Base-by-base conservation (phyloP, 2,113 vertebrate species). In the Onychostoma macrolepis region DNA sequence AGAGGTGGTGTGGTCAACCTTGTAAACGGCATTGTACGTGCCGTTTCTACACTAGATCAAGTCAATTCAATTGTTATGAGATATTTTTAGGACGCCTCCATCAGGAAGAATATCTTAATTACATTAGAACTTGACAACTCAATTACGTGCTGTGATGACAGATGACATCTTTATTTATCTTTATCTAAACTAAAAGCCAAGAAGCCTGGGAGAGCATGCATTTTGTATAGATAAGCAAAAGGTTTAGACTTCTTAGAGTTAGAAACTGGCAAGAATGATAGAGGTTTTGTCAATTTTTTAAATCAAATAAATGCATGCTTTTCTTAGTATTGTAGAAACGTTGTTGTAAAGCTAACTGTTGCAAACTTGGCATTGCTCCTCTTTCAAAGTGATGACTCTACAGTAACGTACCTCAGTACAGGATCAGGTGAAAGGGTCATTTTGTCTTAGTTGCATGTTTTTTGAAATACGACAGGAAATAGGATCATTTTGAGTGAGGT, bases 81-180 rank as follows among this genome's bases (percentile, higher is more conserved):
- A 26, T 87, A 87, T 89, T 86, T 89, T 83, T 89, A 87, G 88
- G 30, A 41, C 71, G 41, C 75, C 74, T 87, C 86, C 83, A 87
- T 89, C 84, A 85, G 63, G 78, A 76, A 45, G 86, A 80, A 83
- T 84, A 69, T 89, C 84, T 86, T 89, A 90, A 90, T 89, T 80
- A 85, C 75, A 86, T 89, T 90, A 86, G n/a, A 87, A 85, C 83
- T 83, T 80, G 87, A 87, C 80, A 80, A 89, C 87, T 89, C 89
- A 77, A 87, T 90, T 89, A 89, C 83, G 75, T 83, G 80, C 79
- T 80, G 86, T 86, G 78, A 88, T 85, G 83, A 89, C 72, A 50
- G 78, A 15, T 58, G 33, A 63, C 41, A 50, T 77, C 48, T 63
- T 75, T 81, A 69, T 78, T 75, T 82, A 88, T 71, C 87, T 85